Conservation (phyloP, 2,888 invertebrate genomes). For the Chymomyza amoena region DNA sequence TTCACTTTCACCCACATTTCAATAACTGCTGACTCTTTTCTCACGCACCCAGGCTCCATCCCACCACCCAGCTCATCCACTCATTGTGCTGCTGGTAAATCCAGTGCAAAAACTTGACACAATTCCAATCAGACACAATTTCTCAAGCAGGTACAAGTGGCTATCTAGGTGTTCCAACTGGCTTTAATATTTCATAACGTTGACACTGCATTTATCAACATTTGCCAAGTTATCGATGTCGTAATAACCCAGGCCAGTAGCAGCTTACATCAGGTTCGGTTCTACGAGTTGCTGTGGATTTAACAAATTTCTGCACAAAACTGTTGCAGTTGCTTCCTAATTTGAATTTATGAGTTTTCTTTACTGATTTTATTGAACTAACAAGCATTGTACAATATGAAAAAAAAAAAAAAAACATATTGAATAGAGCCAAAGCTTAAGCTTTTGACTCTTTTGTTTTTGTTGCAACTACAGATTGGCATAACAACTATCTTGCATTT, state of each 20-base stretch:
- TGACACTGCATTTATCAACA: conserved; percentile 51
- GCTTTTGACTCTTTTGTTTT: neutral
- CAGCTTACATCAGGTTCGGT: neutral
- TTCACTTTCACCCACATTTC: neutral
- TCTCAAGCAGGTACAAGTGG: neutral
- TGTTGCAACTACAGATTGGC: too few relatives aligned
- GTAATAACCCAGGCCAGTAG: neutral
- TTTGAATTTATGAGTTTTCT: neutral
- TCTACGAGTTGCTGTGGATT: too few relatives aligned
- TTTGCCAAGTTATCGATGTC: conserved; percentile 9
- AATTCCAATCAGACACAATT: neutral
- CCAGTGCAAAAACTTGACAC: neutral
- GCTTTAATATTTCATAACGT: conserved; percentile 39
- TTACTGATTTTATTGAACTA: neutral
- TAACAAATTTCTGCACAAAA: neutral
- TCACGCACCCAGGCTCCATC: neutral
- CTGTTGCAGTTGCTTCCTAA: neutral
- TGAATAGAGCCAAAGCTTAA: neutral
- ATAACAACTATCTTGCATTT: neutral
- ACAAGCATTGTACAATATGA: neutral
- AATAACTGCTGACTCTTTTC: neutral
- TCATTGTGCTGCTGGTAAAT: conserved; percentile 1
- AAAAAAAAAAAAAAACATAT: neutral
- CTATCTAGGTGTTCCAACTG: conserved; percentile 2
- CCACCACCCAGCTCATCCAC: too few relatives aligned